Percentiles rank a stretch among this genome's conserved stretches.
Conservation (phyloP, 2,113 vertebrate genomes). For the Propithecus coquereli region DNA sequence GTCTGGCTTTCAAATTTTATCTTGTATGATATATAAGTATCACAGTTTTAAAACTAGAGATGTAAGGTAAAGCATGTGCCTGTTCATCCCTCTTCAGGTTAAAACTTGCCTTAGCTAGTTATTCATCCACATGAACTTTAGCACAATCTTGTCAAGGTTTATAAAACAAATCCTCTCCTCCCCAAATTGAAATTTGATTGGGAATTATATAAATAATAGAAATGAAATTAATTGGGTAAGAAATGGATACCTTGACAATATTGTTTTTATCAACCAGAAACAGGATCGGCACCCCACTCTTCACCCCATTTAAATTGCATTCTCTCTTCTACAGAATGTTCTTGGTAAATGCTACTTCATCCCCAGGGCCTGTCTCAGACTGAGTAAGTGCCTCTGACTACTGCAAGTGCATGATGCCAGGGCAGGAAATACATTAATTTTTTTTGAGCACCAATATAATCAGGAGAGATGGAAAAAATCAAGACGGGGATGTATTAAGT, state of each 20-base stretch:
- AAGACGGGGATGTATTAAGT: not conserved
- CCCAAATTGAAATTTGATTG: not conserved
- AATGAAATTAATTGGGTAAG: conserved; percentile 15
- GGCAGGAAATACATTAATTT: not conserved
- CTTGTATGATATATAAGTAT: not conserved
- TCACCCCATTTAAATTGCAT: not conserved
- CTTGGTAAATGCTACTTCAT: not conserved
- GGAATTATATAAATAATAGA: not conserved
- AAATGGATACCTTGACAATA: not conserved
- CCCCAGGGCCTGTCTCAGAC: not conserved
- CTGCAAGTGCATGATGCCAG: not conserved
- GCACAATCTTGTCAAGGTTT: not conserved
- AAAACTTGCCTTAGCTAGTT: not conserved
- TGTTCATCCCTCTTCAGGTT: not conserved
- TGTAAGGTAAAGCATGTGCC: not conserved
- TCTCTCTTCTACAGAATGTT: not conserved
- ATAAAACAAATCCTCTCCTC: not conserved
- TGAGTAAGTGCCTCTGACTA: not conserved
- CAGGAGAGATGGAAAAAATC: not conserved
- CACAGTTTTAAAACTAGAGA: not conserved
- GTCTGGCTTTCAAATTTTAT: not conserved
- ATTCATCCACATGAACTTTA: not conserved
- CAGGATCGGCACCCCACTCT: not conserved
- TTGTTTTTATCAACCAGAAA: not conserved
- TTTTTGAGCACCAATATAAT: not conserved